A percentile compares a stretch with the other conserved stretches of the same genome.
phyloP scores from a whole-genome alignment of 2,113 vertebrate species.

The Sceloporus undulatus region DNA sequence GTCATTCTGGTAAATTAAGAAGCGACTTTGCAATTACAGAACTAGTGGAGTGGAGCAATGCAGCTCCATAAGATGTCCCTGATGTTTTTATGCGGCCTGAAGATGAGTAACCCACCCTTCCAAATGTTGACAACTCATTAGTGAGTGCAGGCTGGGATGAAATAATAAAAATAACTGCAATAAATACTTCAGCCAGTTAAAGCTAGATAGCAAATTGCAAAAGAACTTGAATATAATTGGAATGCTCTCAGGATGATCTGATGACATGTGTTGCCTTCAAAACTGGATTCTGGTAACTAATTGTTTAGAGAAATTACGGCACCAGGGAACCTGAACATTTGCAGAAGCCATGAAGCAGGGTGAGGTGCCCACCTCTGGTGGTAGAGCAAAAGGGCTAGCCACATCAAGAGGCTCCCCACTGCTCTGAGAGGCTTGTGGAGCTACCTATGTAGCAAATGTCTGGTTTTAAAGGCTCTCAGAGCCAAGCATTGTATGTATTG shows the following conservation, averaged over 20 bases:
- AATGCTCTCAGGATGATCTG: not conserved
- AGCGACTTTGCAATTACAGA: not conserved
- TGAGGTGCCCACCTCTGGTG: not conserved
- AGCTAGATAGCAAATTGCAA: not conserved
- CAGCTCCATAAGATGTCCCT: not conserved
- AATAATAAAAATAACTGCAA: not conserved
- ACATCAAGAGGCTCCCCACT: too few relatives aligned
- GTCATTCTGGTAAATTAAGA: slow-evolving; percentile 9
- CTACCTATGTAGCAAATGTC: too few relatives aligned
- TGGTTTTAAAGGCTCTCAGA: too few relatives aligned
- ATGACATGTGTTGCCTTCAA: not conserved
- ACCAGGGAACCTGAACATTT: not conserved
- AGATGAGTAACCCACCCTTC: not conserved
- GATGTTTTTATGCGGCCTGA: not conserved
- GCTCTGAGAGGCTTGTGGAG: too few relatives aligned
- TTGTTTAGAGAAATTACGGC: not conserved
- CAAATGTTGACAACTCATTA: slow-evolving; percentile 2
- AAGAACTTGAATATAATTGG: not conserved
- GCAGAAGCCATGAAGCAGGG: not conserved
- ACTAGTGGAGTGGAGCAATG: not conserved
- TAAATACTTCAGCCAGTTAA: not conserved
- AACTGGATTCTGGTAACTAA: not conserved
- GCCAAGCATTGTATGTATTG: too few relatives aligned
- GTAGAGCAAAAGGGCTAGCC: not conserved
- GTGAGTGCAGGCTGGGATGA: not conserved